Evolutionary conservation across 2,113 vertebrate genomes (phyloP), one percentile per base, ranked within the genome.

Genomic region (Electrona antarctica): DNA sequence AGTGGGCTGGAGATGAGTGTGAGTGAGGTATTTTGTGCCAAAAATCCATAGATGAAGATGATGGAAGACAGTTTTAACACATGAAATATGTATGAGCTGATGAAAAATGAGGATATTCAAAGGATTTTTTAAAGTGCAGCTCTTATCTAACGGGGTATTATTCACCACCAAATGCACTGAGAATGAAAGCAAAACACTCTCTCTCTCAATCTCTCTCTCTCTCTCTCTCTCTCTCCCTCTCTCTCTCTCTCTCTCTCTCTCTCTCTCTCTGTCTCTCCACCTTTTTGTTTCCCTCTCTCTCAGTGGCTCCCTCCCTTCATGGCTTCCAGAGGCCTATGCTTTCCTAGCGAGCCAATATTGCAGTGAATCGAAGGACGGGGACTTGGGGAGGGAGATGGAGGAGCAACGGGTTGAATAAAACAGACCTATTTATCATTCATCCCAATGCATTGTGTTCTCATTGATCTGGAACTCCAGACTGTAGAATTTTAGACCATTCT

Each of bases 41-140:
- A 73, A 82, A 74, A 60, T 55, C 67, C 72, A 76, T 52, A 77
- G 82, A 84, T 67, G 72, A 45, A 80, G 72, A 82, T 76, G 79
- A 83, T 69, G 81, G 79, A 75, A 85, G 77, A 84, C 12, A 29
- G 68, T 85, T 86, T 85, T 65, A 69, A 55, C 77, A 59, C 13
- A 76, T 90, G 78, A 90, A 89, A 91, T 91, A 89, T 89, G 80
- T 65, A 89, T 85, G 82, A 87, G 71, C 68, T 80, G 84, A 84
- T 89, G 81, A 86, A 87, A 89, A 88, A 88, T 83, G 61, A 85
- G 78, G 75, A 74, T 74, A 82, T 83, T 83, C 64, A 81, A 85
- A 79, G 79, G 76, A 81, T 74, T 81, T 74, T 74, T 21, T 21
- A 70, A 74, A 83, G 81, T 63, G 11, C 13, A 79, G 69, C 69